phyloP scores from a whole-genome alignment of 2,888 invertebrate genomes.

The Hyposoter dolosus region DNA sequence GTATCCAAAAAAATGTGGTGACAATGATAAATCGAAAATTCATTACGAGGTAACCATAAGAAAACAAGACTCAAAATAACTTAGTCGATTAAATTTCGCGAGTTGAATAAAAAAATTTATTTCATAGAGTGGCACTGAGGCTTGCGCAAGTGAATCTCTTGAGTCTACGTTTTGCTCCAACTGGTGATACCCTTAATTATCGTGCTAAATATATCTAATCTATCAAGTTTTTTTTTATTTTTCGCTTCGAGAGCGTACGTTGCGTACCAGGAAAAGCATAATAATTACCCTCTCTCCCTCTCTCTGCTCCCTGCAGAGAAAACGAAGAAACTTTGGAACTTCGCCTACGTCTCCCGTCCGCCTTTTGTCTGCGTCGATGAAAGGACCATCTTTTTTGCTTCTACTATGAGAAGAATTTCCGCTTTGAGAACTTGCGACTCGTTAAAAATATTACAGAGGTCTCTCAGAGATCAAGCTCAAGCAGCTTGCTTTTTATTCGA shows the following conservation, averaged over 20 bases:
- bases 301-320: not conserved
- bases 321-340: not conserved
- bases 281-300: not conserved
- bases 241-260: not conserved
- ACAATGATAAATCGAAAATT: too few relatives aligned
- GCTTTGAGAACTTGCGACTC: not conserved
- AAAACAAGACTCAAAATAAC: not conserved
- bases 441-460: slow-evolving; percentile 5
- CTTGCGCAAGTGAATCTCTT: not conserved
- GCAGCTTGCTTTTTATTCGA: not conserved
- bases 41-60: too few relatives aligned
- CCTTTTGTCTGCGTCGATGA: not conserved
- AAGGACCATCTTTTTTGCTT: not conserved
- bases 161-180: not conserved
- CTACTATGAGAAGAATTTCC: not conserved
- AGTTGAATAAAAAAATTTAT: not conserved
- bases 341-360: not conserved
- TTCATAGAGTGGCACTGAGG: not conserved
- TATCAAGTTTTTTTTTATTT: not conserved
- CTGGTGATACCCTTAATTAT: not conserved
- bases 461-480: not conserved
- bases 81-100: not conserved
- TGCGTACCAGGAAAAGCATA: not conserved
- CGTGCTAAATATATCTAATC: not conserved
- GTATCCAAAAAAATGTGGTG: too few relatives aligned